Percentiles rank a stretch among this genome's conserved stretches.
phyloP scores from a whole-genome alignment of 2,888 invertebrate genomes.

The Graphium colonna region DNA sequence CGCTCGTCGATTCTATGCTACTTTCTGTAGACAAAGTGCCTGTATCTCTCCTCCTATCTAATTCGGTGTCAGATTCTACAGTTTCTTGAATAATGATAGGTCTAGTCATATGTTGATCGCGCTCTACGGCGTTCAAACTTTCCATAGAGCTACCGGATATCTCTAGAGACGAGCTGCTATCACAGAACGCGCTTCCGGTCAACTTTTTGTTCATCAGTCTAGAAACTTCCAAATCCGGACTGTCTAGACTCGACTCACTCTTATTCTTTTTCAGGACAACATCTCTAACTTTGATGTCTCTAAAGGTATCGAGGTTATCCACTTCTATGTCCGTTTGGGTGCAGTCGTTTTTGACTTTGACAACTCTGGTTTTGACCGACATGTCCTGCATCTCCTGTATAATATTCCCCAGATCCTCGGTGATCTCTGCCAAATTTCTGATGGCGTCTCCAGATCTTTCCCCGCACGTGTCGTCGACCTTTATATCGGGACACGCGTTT shows the following conservation, averaged over 20 bases:
- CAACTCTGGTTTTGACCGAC: slow-evolving; percentile 38
- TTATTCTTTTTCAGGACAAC: slow-evolving; percentile 74
- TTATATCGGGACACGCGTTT: slow-evolving; percentile 41
- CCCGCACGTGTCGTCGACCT: slow-evolving; percentile 27
- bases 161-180: slow-evolving; percentile 70
- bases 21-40: slow-evolving; percentile 57
- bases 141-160: slow-evolving; percentile 75
- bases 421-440: slow-evolving; percentile 59
- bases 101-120: slow-evolving; percentile 29
- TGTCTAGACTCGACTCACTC: slow-evolving; percentile 75
- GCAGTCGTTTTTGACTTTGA: slow-evolving; percentile 38
- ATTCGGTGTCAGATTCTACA: slow-evolving; percentile 41
- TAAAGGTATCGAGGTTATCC: slow-evolving; percentile 39
- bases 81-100: slow-evolving; percentile 45
- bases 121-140: slow-evolving; percentile 59
- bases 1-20: slow-evolving; percentile 68
- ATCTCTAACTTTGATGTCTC: slow-evolving; percentile 49
- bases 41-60: slow-evolving; percentile 58
- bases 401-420: slow-evolving; percentile 64
- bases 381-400: slow-evolving; percentile 63
- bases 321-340: slow-evolving; percentile 40
- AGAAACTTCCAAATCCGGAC: slow-evolving; percentile 74
- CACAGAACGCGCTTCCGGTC: slow-evolving; percentile 61
- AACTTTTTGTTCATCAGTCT: slow-evolving; percentile 65
- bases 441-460: slow-evolving; percentile 47